Evolutionary conservation across 1,140 invertebrate species (phyloP).

Genomic region (Scaptomyza graminum): DNA sequence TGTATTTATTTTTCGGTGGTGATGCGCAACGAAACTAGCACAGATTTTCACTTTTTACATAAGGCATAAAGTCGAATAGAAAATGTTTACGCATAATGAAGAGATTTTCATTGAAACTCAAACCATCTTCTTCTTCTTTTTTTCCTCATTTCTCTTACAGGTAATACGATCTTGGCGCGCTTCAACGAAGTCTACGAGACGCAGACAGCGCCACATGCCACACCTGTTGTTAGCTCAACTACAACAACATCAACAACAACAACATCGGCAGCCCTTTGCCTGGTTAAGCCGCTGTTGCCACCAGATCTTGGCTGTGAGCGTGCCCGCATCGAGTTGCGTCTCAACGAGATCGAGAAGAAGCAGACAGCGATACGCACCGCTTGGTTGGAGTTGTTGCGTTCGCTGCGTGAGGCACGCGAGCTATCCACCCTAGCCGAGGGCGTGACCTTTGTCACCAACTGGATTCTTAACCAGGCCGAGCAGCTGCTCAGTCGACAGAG

Average conservation of each 20-base stretch:
- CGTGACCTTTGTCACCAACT: conserved; percentile 89
- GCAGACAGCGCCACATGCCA: conserved; percentile 54
- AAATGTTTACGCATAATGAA: conserved; percentile 35
- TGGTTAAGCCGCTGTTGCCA: conserved; percentile 76
- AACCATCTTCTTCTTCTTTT: conserved; percentile 40
- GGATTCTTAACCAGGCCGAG: conserved; percentile 91
- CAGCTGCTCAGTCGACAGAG: conserved; percentile 88
- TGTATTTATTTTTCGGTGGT: neutral
- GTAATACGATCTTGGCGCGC: conserved; percentile 80
- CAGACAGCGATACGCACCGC: conserved; percentile 86
- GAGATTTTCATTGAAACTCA: conserved; percentile 49
- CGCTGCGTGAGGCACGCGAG: conserved; percentile 86
- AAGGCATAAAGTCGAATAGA: conserved; percentile 6
- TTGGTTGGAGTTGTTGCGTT: conserved; percentile 86
- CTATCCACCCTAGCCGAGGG: conserved; percentile 87
- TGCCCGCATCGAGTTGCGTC: conserved; percentile 85
- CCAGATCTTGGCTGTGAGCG: conserved; percentile 87
- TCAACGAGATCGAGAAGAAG: conserved; percentile 86
- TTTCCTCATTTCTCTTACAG: conserved; percentile 50
- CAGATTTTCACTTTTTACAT: conserved; percentile 49
- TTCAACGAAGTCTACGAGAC: conserved; percentile 78
- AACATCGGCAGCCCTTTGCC: conserved; percentile 6
- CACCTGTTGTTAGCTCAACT: conserved; percentile 49
- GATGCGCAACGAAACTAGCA: conserved; percentile 32
- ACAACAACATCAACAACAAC: conserved; percentile 13